Conservation (phyloP, 2,797 vertebrate species). For the Anableps anableps region DNA sequence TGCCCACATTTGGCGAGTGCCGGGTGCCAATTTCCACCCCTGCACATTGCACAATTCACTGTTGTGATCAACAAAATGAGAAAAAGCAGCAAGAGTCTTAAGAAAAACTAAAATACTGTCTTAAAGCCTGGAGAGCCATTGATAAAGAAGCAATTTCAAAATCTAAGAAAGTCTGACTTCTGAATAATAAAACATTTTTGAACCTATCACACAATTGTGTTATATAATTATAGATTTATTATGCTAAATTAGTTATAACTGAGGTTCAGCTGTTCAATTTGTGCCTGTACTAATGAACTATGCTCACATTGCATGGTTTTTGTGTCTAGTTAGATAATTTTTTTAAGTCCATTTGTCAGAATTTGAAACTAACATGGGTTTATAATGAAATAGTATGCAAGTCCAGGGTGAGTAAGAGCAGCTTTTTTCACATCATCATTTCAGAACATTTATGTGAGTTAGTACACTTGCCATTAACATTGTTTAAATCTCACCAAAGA, state of each 20-base stretch:
- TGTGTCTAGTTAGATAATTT: conserved; percentile 21
- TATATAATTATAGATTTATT: neutral
- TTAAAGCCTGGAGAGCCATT: neutral
- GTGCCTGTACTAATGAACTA: neutral
- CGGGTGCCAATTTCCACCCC: too few species aligned
- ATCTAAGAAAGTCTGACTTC: neutral
- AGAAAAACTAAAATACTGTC: neutral
- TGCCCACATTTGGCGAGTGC: too few species aligned
- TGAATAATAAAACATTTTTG: neutral
- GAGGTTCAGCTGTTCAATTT: neutral
- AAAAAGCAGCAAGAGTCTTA: neutral
- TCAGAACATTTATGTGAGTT: conserved; percentile 47
- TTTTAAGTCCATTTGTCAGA: conserved; percentile 30
- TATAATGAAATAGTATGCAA: conserved; percentile 3
- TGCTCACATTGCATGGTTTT: conserved; percentile 31
- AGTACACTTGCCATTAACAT: conserved; percentile 43
- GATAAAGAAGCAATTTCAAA: neutral
- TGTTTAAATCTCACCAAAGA: conserved; percentile 28
- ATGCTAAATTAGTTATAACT: neutral
- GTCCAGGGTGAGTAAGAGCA: conserved; percentile 19
- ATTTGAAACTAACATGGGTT: conserved; percentile 8
- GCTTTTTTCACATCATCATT: conserved; percentile 45
- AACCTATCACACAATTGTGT: neutral
- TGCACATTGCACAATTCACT: neutral
- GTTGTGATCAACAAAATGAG: neutral